Evolutionary conservation across 1,140 invertebrate genomes (phyloP).

Genomic region (Papilio glaucus): DNA sequence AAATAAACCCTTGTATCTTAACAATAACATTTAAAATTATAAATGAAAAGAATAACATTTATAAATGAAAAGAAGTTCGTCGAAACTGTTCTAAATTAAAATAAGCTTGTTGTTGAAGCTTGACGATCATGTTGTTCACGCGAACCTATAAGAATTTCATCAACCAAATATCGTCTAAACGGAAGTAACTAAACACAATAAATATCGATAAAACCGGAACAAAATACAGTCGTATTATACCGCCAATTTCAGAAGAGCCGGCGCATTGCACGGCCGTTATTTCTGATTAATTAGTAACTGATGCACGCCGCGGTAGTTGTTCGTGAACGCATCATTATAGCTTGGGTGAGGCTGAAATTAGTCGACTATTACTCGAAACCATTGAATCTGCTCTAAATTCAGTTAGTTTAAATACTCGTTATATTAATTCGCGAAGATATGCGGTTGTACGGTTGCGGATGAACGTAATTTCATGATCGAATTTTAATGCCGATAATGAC

Average conservation of each 20-base stretch:
- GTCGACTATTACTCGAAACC: constrained; percentile 31
- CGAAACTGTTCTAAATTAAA: too few relatives aligned
- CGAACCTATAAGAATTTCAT: too few relatives aligned
- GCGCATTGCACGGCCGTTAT: constrained; percentile 10
- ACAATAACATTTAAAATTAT: too few relatives aligned
- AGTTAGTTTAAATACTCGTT: constrained; percentile 1
- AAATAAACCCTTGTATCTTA: too few relatives aligned
- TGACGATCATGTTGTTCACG: too few relatives aligned
- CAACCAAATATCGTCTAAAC: too few relatives aligned
- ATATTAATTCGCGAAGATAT: constrained; percentile 25
- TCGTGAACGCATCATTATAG: constrained; percentile 36
- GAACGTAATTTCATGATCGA: not conserved
- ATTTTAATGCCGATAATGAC: constrained; percentile 1
- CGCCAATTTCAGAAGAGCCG: not conserved
- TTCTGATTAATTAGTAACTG: constrained; percentile 37
- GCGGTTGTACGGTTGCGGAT: constrained; percentile 8
- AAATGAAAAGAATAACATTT: too few relatives aligned
- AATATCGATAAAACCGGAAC: not conserved
- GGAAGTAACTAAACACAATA: not conserved
- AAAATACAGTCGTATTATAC: constrained; percentile 3
- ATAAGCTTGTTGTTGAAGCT: too few relatives aligned
- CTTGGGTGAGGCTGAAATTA: constrained; percentile 27
- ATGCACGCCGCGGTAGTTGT: constrained; percentile 20
- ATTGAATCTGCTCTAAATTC: constrained; percentile 35
- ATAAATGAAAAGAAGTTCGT: too few relatives aligned